A percentile compares a stretch with the other conserved stretches of the same genome.
Evolutionary conservation across 2,888 invertebrate genomes (phyloP).

Genomic region (Epirrhoe alternata): DNA sequence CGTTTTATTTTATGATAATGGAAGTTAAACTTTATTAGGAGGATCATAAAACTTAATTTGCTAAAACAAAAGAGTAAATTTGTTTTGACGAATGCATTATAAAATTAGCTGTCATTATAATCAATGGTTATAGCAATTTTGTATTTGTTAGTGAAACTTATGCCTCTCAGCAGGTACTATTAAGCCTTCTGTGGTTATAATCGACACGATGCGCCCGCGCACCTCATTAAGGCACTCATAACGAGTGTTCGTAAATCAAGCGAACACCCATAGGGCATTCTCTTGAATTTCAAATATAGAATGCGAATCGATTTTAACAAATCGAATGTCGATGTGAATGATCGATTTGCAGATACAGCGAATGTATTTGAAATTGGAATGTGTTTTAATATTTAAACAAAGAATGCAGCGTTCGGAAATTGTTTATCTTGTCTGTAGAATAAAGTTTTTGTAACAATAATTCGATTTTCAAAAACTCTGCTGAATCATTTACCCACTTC

Average conservation of each 20-base stretch:
- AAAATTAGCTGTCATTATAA: background rate
- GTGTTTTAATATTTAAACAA: slow-evolving; percentile 14
- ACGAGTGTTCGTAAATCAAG: slow-evolving; percentile 79
- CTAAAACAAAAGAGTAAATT: background rate
- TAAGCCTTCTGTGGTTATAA: slow-evolving; percentile 33
- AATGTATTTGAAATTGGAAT: slow-evolving; percentile 35
- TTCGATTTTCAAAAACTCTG: background rate
- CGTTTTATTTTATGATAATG: background rate
- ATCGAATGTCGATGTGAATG: slow-evolving; percentile 62
- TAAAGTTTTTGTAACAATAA: background rate
- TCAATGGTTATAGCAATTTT: background rate
- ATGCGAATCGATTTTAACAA: slow-evolving; percentile 51
- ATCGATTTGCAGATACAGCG: slow-evolving; percentile 58
- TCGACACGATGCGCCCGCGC: slow-evolving; percentile 69
- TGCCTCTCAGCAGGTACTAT: slow-evolving; percentile 12
- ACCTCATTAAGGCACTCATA: slow-evolving; percentile 76
- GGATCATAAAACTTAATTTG: background rate
- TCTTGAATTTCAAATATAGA: slow-evolving; percentile 60
- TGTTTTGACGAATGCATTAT: background rate
- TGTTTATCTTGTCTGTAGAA: background rate
- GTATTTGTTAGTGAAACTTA: slow-evolving; percentile 6
- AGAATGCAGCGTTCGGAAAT: background rate
- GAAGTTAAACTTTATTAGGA: background rate
- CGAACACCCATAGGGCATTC: slow-evolving; percentile 77
- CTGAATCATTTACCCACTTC: background rate